These are phyloP conservation scores for Cardiocondyla obscurior DNA, from an alignment of 1,140 invertebrate genomes.

Conservation along the genomic window DNA sequence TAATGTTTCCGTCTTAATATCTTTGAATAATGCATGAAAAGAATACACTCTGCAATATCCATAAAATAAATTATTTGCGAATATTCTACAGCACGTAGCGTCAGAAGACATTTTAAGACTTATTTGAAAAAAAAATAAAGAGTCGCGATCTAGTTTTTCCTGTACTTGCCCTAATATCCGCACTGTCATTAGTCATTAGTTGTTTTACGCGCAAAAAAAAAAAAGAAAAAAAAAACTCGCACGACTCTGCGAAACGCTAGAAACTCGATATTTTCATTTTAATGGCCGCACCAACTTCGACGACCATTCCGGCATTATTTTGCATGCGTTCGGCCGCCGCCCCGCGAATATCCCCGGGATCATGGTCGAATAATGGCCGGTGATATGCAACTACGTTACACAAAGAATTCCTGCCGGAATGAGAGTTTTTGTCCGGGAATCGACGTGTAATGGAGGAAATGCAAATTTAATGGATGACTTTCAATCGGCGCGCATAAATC, in stretches of 20 bases:
- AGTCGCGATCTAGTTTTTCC: constrained; percentile 37
- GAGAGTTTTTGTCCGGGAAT: constrained; percentile 8
- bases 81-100: not conserved
- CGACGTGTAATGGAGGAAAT: constrained; percentile 62
- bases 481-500: constrained; percentile 49
- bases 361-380: constrained; percentile 36
- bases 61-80: constrained; percentile 41
- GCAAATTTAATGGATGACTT: constrained; percentile 70
- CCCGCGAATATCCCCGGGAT: not conserved
- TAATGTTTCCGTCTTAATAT: constrained; percentile 30
- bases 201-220: constrained; percentile 29
- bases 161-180: constrained; percentile 67
- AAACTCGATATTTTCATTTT: constrained; percentile 22
- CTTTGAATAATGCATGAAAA: constrained; percentile 36
- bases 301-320: constrained; percentile 48
- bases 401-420: constrained; percentile 51
- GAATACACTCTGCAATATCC: constrained; percentile 12
- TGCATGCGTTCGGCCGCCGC: not conserved
- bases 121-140: not conserved
- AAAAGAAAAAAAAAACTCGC: constrained; percentile 33
- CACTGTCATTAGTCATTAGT: constrained; percentile 45
- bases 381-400: constrained; percentile 47
- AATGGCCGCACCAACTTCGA: constrained; percentile 11
- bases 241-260: not conserved
- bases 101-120: constrained; percentile 18